Evolutionary conservation across 2,797 vertebrate genomes (phyloP), one percentile per base, ranked within the genome.

Genomic region (Neomorphus geoffroyi): DNA sequence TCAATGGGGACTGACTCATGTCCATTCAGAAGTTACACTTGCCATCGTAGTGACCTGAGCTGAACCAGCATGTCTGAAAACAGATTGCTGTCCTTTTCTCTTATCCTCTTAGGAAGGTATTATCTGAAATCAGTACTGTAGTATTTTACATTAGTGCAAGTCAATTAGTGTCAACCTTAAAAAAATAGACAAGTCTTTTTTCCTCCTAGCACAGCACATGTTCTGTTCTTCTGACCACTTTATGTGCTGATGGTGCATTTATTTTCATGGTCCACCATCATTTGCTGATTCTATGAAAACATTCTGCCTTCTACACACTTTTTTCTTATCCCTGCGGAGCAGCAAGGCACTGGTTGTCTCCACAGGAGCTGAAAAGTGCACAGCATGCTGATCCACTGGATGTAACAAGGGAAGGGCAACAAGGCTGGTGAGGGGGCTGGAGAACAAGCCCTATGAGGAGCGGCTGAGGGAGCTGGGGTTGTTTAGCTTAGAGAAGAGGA

Each of bases 1-100:
- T 13, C 45, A 74, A 4, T 2, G 10, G 88, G 33, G 66, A 88
- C 1, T 65, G 32, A 92, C 54, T 66, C 21, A 39, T 0, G 2
- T 28, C 37, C 27, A 48, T 10, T 32, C 4, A 70, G 24, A 79
- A 81, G 54, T 39, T 37, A 87, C 0, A 0, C 27, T 1, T 79
- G 18, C 45, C n/a, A 61, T 13, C 8, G 13, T 19, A 85, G 79
- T 4, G 15, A 85, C 16, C 13, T 18, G 37, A 92, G 37, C 57
- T 66, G 53, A 89, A 85, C 15, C 11, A 56, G 32, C 18, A 82
- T 7, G 17, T 41, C 56, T 88, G n/a, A 74, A 88, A 93, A 69
- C 5, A 37, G 37, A 72, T 33, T 30, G 86, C 3, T 61, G 22
- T 6, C 32, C 16, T 72, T 69, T 75, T 35, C 46, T 13, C 33